These are phyloP conservation scores for Trypoxylon attenuatum DNA, from an alignment of 2,888 invertebrate genomes.

Conservation along the genomic window DNA sequence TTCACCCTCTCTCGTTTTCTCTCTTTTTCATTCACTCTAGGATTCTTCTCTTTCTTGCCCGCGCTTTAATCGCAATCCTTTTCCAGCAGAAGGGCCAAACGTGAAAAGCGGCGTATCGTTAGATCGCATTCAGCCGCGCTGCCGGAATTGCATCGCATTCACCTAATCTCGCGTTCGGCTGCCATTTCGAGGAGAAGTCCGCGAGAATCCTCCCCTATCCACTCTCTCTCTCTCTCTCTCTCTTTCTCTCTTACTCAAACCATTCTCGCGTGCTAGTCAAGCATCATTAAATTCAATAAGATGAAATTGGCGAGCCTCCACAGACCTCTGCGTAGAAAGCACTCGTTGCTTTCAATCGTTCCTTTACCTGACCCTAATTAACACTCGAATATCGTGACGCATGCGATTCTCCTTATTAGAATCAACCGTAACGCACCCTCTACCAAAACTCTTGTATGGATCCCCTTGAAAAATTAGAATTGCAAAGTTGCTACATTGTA, in stretches of 20 bases:
- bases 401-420: too few species aligned
- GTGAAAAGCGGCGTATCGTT: neutral
- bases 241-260: neutral
- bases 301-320: slow-evolving; percentile 1
- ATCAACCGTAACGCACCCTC: too few species aligned
- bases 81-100: neutral
- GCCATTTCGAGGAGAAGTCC: neutral
- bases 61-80: neutral
- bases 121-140: neutral
- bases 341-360: neutral
- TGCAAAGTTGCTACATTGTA: too few species aligned
- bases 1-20: too few species aligned
- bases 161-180: neutral
- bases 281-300: slow-evolving; percentile 1
- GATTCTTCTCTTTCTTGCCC: too few species aligned
- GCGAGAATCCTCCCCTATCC: neutral
- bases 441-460: too few species aligned
- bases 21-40: too few species aligned
- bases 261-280: neutral
- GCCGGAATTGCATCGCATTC: neutral
- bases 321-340: neutral
- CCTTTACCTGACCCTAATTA: neutral
- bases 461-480: too few species aligned
- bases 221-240: neutral
- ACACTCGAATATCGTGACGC: too few species aligned